A percentile compares a stretch with the other conserved stretches of the same genome.
phyloP scores from a whole-genome alignment of 2,888 invertebrate genomes.

The Ectemnius lituratus region DNA sequence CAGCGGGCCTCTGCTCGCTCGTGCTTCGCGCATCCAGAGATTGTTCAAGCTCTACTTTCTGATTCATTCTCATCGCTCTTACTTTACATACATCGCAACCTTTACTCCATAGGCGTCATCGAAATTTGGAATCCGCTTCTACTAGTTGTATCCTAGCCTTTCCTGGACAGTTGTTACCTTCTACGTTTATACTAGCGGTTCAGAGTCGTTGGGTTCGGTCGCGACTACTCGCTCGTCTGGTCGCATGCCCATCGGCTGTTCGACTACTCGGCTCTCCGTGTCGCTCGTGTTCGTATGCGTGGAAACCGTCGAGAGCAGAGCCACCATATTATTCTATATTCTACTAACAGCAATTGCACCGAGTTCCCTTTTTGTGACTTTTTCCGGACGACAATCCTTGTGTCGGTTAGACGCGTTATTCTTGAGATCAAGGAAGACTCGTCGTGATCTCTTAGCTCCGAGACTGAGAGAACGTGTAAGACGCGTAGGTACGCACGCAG shows the following conservation, averaged over 20 bases:
- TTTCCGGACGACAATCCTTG: neutral
- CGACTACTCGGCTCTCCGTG: conserved; percentile 20
- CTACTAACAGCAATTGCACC: conserved; percentile 54
- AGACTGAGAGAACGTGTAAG: conserved; percentile 43
- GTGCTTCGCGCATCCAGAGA: conserved; percentile 5
- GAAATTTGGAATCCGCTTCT: neutral
- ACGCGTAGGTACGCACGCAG: conserved; percentile 48
- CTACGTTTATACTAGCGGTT: neutral
- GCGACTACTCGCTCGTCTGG: neutral
- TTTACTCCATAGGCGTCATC: too few species aligned
- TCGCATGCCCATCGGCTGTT: conserved; percentile 11
- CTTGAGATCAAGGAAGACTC: conserved; percentile 5
- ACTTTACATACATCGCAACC: neutral
- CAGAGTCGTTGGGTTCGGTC: conserved; percentile 3
- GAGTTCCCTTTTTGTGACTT: conserved; percentile 27
- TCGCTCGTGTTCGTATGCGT: conserved; percentile 60
- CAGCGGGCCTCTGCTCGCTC: conserved; percentile 43
- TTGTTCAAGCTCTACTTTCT: neutral
- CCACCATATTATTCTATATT: conserved; percentile 71
- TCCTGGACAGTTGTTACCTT: neutral
- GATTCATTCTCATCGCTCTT: neutral
- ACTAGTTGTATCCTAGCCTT: neutral
- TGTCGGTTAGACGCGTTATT: conserved; percentile 10
- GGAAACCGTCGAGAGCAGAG: conserved; percentile 66
- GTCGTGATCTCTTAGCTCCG: conserved; percentile 18